These are phyloP conservation scores for Nemapogon koenigi DNA, from an alignment of 2,888 invertebrate species.

Conservation along the genomic window DNA sequence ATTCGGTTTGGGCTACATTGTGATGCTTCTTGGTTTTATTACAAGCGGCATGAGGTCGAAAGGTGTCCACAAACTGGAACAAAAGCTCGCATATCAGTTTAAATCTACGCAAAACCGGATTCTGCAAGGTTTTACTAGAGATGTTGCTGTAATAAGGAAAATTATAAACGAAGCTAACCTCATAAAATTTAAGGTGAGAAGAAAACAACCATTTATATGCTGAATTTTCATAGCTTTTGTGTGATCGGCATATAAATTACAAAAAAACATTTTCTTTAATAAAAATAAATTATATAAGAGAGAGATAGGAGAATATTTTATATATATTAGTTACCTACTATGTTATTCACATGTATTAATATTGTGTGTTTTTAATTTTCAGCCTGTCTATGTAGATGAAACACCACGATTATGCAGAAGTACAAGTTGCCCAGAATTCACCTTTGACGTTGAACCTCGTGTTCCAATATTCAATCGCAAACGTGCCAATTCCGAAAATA, in stretches of 20 bases:
- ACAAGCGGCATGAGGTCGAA: slow-evolving; percentile 79
- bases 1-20: slow-evolving; percentile 88
- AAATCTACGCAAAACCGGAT: slow-evolving; percentile 81
- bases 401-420: slow-evolving; percentile 59
- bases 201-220: no score
- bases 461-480: slow-evolving; percentile 51
- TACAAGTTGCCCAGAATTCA: slow-evolving; percentile 76
- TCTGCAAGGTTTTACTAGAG: slow-evolving; percentile 77
- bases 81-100: slow-evolving; percentile 76
- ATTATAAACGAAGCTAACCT: slow-evolving; percentile 84
- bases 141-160: slow-evolving; percentile 74
- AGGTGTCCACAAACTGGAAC: slow-evolving; percentile 74
- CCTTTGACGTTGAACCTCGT: slow-evolving; percentile 62
- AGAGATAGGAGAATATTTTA: neutral
- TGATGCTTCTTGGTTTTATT: slow-evolving; percentile 89
- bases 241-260: neutral
- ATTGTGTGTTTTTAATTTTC: slow-evolving; percentile 26
- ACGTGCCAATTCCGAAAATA: slow-evolving; percentile 72
- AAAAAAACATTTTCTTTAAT: neutral
- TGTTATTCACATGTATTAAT: slow-evolving; percentile 1
- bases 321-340: neutral
- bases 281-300: neutral
- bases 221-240: slow-evolving; percentile 3
- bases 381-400: slow-evolving; percentile 80
- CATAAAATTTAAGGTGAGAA: slow-evolving; percentile 77